phyloP scores from a whole-genome alignment of 2,888 invertebrate species.

The Zeuzera pyrina region DNA sequence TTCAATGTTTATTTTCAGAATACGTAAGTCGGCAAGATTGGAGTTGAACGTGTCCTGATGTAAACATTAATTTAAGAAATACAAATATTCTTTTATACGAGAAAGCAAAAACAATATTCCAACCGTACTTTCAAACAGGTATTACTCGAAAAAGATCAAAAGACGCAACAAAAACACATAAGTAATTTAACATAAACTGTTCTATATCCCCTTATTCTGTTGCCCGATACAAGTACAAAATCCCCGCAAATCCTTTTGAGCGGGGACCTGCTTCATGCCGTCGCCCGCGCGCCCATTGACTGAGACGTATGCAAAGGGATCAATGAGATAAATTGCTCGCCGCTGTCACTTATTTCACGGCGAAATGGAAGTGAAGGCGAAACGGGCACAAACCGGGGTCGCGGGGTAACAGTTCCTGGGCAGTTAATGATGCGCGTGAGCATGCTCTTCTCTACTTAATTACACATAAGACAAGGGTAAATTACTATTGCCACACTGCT shows the following conservation, averaged over 20 bases:
- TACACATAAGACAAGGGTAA: conserved; percentile 29
- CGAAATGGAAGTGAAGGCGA: conserved; percentile 27
- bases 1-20: too few species aligned
- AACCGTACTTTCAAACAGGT: too few species aligned
- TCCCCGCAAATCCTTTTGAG: conserved; percentile 45
- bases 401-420: conserved; percentile 18
- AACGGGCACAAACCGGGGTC: conserved; percentile 12
- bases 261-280: conserved; percentile 21
- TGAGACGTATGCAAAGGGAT: conserved; percentile 65
- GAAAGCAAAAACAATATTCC: too few species aligned
- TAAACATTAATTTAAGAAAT: too few species aligned
- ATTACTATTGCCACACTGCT: background rate
- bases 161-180: conserved; percentile 32
- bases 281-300: conserved; percentile 42
- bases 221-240: conserved; percentile 23
- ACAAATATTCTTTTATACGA: too few species aligned
- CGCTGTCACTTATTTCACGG: conserved; percentile 54
- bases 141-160: conserved; percentile 25
- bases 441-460: conserved; percentile 39
- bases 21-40: too few species aligned
- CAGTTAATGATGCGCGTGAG: conserved; percentile 52
- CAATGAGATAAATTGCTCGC: conserved; percentile 61
- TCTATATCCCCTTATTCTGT: conserved; percentile 35
- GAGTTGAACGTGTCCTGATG: too few species aligned
- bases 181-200: conserved; percentile 39